Evolutionary conservation across 2,113 vertebrate species (phyloP), one percentile per base, ranked within the genome.

Genomic region (Coreoperca whiteheadi): DNA sequence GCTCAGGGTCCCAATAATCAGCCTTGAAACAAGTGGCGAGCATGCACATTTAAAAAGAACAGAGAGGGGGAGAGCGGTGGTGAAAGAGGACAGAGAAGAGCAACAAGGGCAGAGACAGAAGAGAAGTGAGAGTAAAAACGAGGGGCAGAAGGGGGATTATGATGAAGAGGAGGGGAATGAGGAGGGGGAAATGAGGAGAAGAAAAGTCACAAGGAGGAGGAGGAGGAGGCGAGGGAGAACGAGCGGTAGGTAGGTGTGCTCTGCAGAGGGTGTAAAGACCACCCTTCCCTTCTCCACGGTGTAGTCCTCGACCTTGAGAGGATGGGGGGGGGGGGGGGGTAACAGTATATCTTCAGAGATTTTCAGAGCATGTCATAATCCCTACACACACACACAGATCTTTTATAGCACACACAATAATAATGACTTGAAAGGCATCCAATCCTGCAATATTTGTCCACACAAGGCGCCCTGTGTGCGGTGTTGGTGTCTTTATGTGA

Each of bases 271-370:
- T 90, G 79, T 80, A 79, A 90, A 83, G 75, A 84, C 69, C 80
- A 81, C 41, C 66, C 59, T 57, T 79, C 63, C 54, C 64, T 84
- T 80, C 79, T 54, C n/a, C 53, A 32, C 4, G 1, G n/a, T 46
- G 59, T 20, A n/a, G 46, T 48, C 56, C 54, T 37, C 23, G 77
- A 91, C 91, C 86, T 90, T 94, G 86, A 87, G 30, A 88, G 79
- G 88, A 91, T 84, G 68, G 87, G 69, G 8, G 11, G 63, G 53
- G 30, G 28, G 39, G 34, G 43, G 70, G 69, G 74, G 70, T 14
- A 28, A 65, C 25, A 28, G 43, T 67, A 77, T 79, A 81, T 86
- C 78, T 74, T 81, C 54, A 67, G 39, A 81, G 66, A 81, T 86
- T 75, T 74, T 81, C 54, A 67, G 39, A 81, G 66, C 39, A 65